Conservation (phyloP, 2,888 invertebrate genomes). For the Caenorhabditis sp. region DNA sequence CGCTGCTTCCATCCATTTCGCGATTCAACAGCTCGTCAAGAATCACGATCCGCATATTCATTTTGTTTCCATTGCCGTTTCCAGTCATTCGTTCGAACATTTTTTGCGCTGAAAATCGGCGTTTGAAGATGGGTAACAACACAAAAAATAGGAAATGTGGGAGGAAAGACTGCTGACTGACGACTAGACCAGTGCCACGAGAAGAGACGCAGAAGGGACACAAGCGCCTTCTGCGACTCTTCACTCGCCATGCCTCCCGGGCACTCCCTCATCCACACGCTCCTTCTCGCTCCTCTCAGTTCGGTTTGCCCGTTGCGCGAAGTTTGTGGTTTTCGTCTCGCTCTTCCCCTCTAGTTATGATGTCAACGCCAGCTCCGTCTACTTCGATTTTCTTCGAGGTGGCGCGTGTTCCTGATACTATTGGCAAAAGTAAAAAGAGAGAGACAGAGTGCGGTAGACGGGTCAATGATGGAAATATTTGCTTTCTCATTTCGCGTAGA, state of each 20-base stretch:
- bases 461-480: conserved; percentile 17
- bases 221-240: conserved; percentile 26
- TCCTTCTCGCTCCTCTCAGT: conserved; percentile 11
- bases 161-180: conserved; percentile 21
- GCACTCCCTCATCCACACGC: conserved; percentile 12
- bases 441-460: conserved; percentile 8
- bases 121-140: conserved; percentile 20
- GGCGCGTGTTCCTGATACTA: neutral
- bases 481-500: conserved; percentile 9
- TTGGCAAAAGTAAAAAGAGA: too few relatives aligned
- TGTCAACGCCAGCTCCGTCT: conserved; percentile 13
- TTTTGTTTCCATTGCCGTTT: conserved; percentile 77
- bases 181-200: conserved; percentile 10
- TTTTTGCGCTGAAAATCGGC: conserved; percentile 30
- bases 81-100: conserved; percentile 67
- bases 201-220: conserved; percentile 23
- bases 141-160: conserved; percentile 45
- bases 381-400: conserved; percentile 4
- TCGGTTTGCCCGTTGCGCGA: conserved; percentile 25
- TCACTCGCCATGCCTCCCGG: conserved; percentile 22
- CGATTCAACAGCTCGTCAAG: conserved; percentile 68
- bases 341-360: conserved; percentile 31
- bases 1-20: conserved; percentile 58
- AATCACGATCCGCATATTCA: conserved; percentile 74
- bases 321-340: conserved; percentile 43